These are phyloP conservation scores for Chaenogobius annularis DNA, from an alignment of 2,113 vertebrate genomes.

Conservation along the genomic window DNA sequence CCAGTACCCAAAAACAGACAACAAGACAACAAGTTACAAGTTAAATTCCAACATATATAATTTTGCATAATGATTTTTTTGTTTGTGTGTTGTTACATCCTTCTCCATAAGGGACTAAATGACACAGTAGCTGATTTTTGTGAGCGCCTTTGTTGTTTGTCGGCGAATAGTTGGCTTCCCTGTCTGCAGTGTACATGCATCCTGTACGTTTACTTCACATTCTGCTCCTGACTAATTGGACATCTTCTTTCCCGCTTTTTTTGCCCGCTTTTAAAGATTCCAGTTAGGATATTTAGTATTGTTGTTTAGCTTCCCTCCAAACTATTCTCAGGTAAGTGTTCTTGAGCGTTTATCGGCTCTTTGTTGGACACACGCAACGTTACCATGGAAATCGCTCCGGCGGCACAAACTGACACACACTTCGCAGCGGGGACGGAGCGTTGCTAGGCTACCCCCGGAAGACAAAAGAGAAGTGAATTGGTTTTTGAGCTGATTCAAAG, in stretches of 20 bases:
- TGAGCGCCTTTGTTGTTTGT: too few relatives aligned
- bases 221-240: constrained; percentile 28
- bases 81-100: too few relatives aligned
- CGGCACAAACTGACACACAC: constrained; percentile 32
- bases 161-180: constrained; percentile 21
- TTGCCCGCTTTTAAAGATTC: constrained; percentile 9
- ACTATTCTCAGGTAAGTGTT: constrained; percentile 31
- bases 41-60: too few relatives aligned
- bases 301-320: constrained; percentile 6
- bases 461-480: constrained; percentile 53
- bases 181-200: constrained; percentile 22
- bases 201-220: constrained; percentile 31
- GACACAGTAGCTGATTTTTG: too few relatives aligned
- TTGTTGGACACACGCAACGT: constrained; percentile 36
- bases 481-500: constrained; percentile 57
- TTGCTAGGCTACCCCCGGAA: constrained; percentile 69
- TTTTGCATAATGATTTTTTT: too few relatives aligned
- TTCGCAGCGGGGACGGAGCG: constrained; percentile 48
- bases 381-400: constrained; percentile 66
- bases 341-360: constrained; percentile 7
- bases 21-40: too few relatives aligned
- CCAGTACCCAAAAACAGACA: too few relatives aligned
- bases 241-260: constrained; percentile 26
- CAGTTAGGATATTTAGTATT: neutral
- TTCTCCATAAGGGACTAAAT: too few relatives aligned